phyloP scores from a whole-genome alignment of 2,113 vertebrate genomes.

The Lanius collurio region DNA sequence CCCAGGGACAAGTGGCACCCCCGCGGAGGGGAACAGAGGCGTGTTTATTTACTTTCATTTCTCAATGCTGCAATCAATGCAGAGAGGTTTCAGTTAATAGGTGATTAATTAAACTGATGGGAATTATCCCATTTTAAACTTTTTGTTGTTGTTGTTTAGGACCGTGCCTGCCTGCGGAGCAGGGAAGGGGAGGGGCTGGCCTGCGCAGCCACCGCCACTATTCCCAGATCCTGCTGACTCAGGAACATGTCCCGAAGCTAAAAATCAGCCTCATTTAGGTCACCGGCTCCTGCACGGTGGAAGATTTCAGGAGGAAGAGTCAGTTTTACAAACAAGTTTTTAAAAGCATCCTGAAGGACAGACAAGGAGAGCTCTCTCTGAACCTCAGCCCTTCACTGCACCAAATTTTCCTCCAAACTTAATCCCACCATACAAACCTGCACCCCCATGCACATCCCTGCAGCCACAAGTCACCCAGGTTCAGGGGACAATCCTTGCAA shows the following conservation, averaged over 20 bases:
- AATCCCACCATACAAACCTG: not conserved
- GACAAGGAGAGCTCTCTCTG: not conserved
- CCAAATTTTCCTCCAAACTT: not conserved
- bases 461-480: not conserved
- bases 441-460: not conserved
- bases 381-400: not conserved
- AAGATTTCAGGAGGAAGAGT: not conserved
- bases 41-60: not conserved
- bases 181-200: too few species aligned
- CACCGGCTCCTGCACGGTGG: not conserved
- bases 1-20: not conserved
- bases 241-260: not conserved
- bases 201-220: accelerated
- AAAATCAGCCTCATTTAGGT: not conserved
- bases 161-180: too few species aligned
- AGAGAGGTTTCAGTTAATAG: not conserved
- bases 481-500: not conserved
- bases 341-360: not conserved
- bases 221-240: not conserved
- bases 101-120: not conserved
- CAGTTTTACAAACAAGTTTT: not conserved
- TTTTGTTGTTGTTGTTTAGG: too few species aligned
- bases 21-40: not conserved
- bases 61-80: not conserved
- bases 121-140: not conserved